These are phyloP conservation scores for Emberiza fucata DNA, from an alignment of 2,113 vertebrate genomes.

Conservation along the genomic window DNA sequence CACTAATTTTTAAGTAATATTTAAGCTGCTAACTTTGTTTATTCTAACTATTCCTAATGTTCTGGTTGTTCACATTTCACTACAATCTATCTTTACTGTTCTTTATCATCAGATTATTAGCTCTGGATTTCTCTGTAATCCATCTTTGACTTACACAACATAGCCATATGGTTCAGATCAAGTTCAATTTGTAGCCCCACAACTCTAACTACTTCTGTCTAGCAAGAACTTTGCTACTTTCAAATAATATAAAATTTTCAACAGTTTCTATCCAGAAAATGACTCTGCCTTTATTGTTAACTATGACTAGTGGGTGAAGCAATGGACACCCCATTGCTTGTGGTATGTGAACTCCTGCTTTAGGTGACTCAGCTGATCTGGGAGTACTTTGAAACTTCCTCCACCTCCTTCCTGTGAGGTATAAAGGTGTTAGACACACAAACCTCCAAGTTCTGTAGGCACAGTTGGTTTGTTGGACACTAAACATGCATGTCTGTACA, in stretches of 20 bases:
- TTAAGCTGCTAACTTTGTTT: not conserved
- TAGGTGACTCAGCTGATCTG: not conserved
- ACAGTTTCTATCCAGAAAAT: not conserved
- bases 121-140: not conserved
- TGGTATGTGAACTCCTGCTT: not conserved
- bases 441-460: not conserved
- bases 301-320: not conserved
- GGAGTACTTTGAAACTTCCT: not conserved
- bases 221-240: not conserved
- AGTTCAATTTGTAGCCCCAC: not conserved
- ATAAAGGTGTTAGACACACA: not conserved
- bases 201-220: not conserved
- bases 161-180: not conserved
- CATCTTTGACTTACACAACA: not conserved
- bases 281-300: not conserved
- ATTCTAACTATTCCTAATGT: not conserved
- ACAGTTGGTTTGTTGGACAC: not conserved
- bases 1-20: not conserved
- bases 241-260: not conserved
- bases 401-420: not conserved
- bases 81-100: not conserved
- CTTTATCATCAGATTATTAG: not conserved
- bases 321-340: not conserved
- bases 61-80: not conserved
- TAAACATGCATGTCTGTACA: not conserved